A percentile compares a stretch with the other conserved stretches of the same genome.
phyloP scores from a whole-genome alignment of 2,113 vertebrate genomes.

The Sardina pilchardus region DNA sequence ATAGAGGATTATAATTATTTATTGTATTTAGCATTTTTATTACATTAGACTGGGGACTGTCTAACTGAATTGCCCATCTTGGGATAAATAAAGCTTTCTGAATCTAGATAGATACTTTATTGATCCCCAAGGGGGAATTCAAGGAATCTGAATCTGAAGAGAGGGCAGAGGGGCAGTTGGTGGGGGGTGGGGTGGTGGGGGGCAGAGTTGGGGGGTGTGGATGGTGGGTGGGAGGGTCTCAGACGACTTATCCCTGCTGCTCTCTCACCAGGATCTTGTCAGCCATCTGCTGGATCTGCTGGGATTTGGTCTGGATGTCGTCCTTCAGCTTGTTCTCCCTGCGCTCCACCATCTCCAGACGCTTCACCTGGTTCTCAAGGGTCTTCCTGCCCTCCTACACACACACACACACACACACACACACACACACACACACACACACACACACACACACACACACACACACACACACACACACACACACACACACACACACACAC shows the following conservation, averaged over 20 bases:
- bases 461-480: slow-evolving; percentile 37
- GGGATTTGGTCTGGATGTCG: slow-evolving; percentile 99
- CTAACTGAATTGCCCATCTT: too few species aligned
- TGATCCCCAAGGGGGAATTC: too few species aligned
- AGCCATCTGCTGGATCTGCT: slow-evolving; percentile 99
- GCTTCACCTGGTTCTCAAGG: slow-evolving; percentile 97
- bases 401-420: slow-evolving; percentile 41
- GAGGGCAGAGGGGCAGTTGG: background rate
- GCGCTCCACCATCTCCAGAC: slow-evolving; percentile 94
- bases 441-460: background rate
- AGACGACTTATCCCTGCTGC: slow-evolving; percentile 51
- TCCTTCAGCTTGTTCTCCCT: slow-evolving; percentile 98
- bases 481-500: too few species aligned
- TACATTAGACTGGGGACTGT: too few species aligned
- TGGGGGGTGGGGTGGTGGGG: slow-evolving; percentile 19
- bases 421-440: background rate
- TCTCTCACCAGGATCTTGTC: slow-evolving; percentile 98
- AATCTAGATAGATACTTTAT: too few species aligned
- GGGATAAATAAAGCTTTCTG: too few species aligned
- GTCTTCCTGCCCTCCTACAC: slow-evolving; percentile 93
- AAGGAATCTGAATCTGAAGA: too few species aligned
- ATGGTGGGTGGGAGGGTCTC: slow-evolving; percentile 44
- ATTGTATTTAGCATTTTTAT: too few species aligned
- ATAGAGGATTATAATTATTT: too few species aligned
- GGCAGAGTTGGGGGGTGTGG: slow-evolving; percentile 4